A percentile compares a stretch with the other conserved stretches of the same genome.
These are phyloP conservation scores for Drosophila kambysellisi DNA, from an alignment of 2,888 invertebrate genomes.

Conservation along the genomic window DNA sequence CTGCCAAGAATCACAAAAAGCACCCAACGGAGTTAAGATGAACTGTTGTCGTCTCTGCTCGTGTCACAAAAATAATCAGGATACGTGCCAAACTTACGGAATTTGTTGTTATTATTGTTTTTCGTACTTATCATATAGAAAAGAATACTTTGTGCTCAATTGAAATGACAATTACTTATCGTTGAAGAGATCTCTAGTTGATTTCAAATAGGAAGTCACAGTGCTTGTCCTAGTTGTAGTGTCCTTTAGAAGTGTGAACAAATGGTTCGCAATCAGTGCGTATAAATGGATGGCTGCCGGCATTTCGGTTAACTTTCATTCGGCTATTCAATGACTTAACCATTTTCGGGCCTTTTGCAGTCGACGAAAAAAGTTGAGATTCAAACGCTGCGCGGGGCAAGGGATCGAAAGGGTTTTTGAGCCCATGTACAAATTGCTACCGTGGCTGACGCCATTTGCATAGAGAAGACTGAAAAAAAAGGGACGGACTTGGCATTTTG, in stretches of 20 bases:
- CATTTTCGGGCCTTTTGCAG: constrained; percentile 63
- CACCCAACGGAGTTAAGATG: not conserved
- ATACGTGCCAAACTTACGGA: not conserved
- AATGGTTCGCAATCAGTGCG: constrained; percentile 51
- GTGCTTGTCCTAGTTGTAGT: not conserved
- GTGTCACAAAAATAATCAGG: not conserved
- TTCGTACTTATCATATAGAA: not conserved
- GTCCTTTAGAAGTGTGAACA: constrained; percentile 12
- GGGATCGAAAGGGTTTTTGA: constrained; percentile 49
- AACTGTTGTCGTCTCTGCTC: not conserved
- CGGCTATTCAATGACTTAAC: constrained; percentile 74
- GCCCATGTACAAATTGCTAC: constrained; percentile 71
- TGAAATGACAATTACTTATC: not conserved
- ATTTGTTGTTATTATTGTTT: not conserved
- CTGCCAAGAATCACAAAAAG: not conserved
- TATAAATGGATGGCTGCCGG: constrained; percentile 32
- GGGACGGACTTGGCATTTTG: constrained; percentile 38
- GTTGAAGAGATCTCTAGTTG: not conserved
- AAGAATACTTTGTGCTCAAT: not conserved
- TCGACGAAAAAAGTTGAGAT: constrained; percentile 7
- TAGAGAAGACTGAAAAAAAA: constrained; percentile 36
- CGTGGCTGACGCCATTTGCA: constrained; percentile 62
- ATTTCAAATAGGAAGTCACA: too few species aligned
- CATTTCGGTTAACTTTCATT: constrained; percentile 67
- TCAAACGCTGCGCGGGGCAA: constrained; percentile 2